Percentiles rank a stretch among this genome's conserved stretches.
These are phyloP conservation scores for Gambusia holbrooki DNA, from an alignment of 2,113 vertebrate species.

Conservation along the genomic window DNA sequence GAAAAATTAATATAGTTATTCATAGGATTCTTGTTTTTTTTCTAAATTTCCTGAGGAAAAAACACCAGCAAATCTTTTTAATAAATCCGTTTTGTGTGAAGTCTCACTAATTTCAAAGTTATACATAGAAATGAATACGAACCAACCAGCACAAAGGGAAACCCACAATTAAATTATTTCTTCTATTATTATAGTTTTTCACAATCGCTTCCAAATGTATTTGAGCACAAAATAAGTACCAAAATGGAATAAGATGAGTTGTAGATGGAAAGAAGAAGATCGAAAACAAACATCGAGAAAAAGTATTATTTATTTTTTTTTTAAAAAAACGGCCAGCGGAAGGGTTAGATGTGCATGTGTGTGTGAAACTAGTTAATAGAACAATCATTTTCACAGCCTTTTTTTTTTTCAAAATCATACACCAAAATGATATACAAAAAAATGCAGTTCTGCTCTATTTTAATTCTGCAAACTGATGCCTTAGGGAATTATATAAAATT, in stretches of 20 bases:
- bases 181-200: conserved; percentile 1
- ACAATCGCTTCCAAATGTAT: conserved; percentile 4
- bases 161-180: conserved; percentile 1
- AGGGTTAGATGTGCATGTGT: conserved; percentile 91
- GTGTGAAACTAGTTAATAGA: conserved; percentile 84
- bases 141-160: conserved; percentile 19
- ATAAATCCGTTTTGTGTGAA: not conserved
- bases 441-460: conserved; percentile 25
- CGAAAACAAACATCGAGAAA: conserved; percentile 63
- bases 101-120: not conserved
- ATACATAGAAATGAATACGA: not conserved
- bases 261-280: conserved; percentile 35
- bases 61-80: conserved; percentile 1
- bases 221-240: not conserved
- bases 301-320: conserved; percentile 73
- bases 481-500: conserved; percentile 70
- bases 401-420: conserved; percentile 66
- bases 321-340: conserved; percentile 87
- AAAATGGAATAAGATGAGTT: not conserved
- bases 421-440: conserved; percentile 77
- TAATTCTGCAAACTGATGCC: conserved; percentile 50
- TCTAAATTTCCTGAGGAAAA: not conserved
- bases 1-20: not conserved
- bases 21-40: not conserved
- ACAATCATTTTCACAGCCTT: conserved; percentile 76